phyloP scores from a whole-genome alignment of 2,888 invertebrate species.

The Trichogramma evanescens region DNA sequence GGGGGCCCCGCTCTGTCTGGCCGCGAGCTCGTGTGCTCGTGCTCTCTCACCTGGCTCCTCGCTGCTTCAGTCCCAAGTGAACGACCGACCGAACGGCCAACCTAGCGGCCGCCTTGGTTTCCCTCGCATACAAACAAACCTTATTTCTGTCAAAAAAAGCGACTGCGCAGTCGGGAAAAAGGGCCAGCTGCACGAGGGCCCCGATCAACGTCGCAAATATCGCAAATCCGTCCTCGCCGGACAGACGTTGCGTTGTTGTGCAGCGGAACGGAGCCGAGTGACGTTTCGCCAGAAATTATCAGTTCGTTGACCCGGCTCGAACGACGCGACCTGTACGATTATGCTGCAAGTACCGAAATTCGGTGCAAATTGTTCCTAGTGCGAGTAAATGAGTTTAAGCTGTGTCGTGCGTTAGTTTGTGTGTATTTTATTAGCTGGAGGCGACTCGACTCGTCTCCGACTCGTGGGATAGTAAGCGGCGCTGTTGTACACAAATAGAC shows the following conservation, averaged over 20 bases:
- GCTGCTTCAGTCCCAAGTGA: conserved; percentile 39
- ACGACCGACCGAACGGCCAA: conserved; percentile 38
- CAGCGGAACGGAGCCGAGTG: conserved; percentile 1
- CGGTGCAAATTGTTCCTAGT: too few relatives aligned
- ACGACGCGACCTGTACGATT: too few relatives aligned
- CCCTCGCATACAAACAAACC: background rate
- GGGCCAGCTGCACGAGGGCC: background rate
- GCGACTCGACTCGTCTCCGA: too few relatives aligned
- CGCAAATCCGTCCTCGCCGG: too few relatives aligned
- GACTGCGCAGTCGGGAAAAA: background rate
- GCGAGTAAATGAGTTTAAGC: too few relatives aligned
- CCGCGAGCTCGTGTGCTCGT: too few relatives aligned
- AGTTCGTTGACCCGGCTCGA: too few relatives aligned
- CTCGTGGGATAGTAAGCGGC: background rate
- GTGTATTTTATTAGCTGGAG: too few relatives aligned
- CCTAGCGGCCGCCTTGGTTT: background rate
- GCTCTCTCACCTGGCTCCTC: background rate
- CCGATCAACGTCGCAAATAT: background rate
- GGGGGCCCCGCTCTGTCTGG: conserved; percentile 21
- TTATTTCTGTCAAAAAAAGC: background rate
- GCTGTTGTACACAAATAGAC: background rate
- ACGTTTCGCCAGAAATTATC: background rate
- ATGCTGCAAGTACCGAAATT: too few relatives aligned
- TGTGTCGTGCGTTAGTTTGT: too few relatives aligned
- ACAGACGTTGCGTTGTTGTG: background rate